phyloP scores from a whole-genome alignment of 2,797 vertebrate genomes.

The Mus spretus region DNA sequence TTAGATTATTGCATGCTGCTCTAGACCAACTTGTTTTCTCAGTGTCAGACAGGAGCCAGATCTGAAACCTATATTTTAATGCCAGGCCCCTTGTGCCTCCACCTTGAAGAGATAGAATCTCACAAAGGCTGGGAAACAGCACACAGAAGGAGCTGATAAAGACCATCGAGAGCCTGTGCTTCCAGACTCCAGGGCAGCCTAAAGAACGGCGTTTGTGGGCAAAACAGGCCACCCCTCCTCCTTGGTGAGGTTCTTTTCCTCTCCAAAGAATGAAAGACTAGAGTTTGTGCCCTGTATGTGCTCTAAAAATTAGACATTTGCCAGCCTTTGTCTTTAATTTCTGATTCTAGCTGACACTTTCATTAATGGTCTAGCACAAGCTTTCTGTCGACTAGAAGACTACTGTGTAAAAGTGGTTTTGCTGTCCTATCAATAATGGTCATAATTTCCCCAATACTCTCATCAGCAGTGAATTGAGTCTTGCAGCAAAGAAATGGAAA shows the following conservation, averaged over 20 bases:
- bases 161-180: neutral
- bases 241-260: constrained; percentile 6
- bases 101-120: neutral
- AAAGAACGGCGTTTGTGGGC: neutral
- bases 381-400: constrained; percentile 79
- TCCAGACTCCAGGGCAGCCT: neutral
- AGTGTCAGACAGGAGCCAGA: neutral
- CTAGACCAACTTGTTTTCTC: neutral
- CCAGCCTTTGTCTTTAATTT: constrained; percentile 80
- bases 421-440: constrained; percentile 84
- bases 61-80: neutral
- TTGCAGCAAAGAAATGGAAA: constrained; percentile 83
- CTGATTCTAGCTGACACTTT: constrained; percentile 80
- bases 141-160: neutral
- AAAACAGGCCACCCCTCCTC: neutral
- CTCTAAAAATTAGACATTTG: constrained; percentile 68
- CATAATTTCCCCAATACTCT: constrained; percentile 85
- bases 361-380: constrained; percentile 78
- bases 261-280: constrained; percentile 55
- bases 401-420: constrained; percentile 81
- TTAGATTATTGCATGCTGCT: neutral
- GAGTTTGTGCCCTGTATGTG: constrained; percentile 43
- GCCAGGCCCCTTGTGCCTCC: neutral
- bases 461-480: constrained; percentile 85
- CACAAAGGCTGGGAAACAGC: neutral